Percentiles rank a stretch among this genome's conserved stretches.
Evolutionary conservation across 2,888 invertebrate species (phyloP).

Genomic region (Andrena fulva): DNA sequence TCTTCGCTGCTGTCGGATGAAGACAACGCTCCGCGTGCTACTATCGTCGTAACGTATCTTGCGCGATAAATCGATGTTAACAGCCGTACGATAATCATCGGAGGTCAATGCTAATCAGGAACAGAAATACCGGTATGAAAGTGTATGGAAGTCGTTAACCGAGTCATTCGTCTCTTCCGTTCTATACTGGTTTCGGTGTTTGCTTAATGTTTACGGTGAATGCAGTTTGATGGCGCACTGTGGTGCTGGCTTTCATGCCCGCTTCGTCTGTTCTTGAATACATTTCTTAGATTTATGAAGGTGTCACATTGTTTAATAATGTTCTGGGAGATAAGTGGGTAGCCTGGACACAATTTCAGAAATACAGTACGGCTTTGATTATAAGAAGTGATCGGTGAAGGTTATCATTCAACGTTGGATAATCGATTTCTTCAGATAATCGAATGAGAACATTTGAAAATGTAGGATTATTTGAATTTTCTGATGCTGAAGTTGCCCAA

Average conservation of each 20-base stretch:
- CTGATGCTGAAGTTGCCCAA: no score
- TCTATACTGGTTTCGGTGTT: conserved; percentile 8
- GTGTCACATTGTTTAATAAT: no score
- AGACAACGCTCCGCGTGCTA: conserved; percentile 16
- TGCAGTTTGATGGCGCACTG: background rate
- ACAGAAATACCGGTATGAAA: conserved; percentile 16
- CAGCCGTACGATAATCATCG: conserved; percentile 26
- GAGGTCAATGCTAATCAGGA: conserved; percentile 38
- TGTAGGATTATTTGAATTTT: no score
- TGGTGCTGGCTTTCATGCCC: no score
- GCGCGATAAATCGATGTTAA: conserved; percentile 24
- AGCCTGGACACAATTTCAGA: no score
- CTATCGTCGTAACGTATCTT: conserved; percentile 31
- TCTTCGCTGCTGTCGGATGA: background rate
- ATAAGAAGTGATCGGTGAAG: no score
- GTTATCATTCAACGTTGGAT: no score
- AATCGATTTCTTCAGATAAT: no score
- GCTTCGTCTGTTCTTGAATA: conserved; percentile 1
- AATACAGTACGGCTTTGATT: no score
- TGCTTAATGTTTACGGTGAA: conserved; percentile 15
- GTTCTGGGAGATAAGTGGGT: no score
- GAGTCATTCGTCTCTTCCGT: conserved; percentile 8
- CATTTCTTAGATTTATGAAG: background rate
- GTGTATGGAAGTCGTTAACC: conserved; percentile 13
- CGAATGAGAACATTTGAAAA: no score